These are phyloP conservation scores for Belgica antarctica DNA, from an alignment of 2,888 invertebrate species.

Conservation along the genomic window DNA sequence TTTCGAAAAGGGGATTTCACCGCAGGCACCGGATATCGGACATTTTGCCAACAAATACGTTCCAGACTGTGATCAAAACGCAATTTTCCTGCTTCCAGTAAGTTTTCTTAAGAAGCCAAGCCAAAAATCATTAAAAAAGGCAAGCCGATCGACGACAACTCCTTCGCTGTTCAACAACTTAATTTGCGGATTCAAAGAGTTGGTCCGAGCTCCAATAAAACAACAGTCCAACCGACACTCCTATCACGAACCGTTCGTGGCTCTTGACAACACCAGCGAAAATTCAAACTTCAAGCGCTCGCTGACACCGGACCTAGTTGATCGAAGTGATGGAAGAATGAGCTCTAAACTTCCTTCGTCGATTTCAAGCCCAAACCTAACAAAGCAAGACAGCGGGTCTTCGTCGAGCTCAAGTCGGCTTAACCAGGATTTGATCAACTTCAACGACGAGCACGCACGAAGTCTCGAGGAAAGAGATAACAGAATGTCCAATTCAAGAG, in stretches of 20 bases:
- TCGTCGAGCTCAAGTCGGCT: not conserved
- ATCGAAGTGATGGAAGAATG: constrained; percentile 22
- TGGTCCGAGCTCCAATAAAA: not conserved
- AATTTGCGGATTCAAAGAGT: constrained; percentile 31
- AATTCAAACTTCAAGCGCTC: not conserved
- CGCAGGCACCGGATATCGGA: constrained; percentile 49
- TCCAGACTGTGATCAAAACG: constrained; percentile 47
- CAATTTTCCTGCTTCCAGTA: constrained; percentile 50
- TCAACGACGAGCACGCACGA: constrained; percentile 48
- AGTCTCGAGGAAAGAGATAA: constrained; percentile 46
- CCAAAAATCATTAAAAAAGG: constrained; percentile 45
- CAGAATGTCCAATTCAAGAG: constrained; percentile 34
- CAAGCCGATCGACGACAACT: constrained; percentile 46
- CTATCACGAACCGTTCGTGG: not conserved
- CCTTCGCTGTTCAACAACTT: constrained; percentile 4
- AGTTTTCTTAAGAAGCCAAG: constrained; percentile 47
- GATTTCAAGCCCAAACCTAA: constrained; percentile 37
- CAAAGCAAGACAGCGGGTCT: constrained; percentile 33
- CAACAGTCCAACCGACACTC: constrained; percentile 21
- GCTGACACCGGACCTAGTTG: constrained; percentile 29
- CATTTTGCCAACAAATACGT: constrained; percentile 48
- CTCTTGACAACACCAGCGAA: not conserved
- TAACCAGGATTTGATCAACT: constrained; percentile 35
- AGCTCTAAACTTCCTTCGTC: constrained; percentile 39
- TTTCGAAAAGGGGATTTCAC: constrained; percentile 49